phyloP scores from a whole-genome alignment of 2,113 vertebrate genomes.

The Alectura lathami region DNA sequence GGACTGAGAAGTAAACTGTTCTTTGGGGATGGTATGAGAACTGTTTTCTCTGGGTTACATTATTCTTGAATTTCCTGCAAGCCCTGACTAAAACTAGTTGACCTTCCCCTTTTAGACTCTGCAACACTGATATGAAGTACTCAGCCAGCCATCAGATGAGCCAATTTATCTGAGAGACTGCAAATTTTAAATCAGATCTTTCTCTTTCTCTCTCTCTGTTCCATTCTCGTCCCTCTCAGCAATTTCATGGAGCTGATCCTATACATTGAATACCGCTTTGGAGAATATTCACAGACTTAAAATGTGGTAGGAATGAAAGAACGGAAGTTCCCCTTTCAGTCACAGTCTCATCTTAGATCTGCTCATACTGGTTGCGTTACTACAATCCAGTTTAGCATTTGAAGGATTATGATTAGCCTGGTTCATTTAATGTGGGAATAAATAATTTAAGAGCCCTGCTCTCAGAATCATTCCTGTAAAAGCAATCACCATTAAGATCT shows the following conservation, averaged over 20 bases:
- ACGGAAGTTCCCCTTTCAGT: background rate
- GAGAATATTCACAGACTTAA: background rate
- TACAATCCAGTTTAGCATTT: background rate
- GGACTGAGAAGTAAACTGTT: background rate
- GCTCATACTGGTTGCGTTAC: background rate
- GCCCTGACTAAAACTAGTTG: background rate
- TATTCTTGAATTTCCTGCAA: background rate
- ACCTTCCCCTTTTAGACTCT: background rate
- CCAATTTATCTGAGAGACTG: background rate
- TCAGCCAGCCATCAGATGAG: background rate
- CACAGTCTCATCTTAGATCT: background rate
- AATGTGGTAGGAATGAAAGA: background rate
- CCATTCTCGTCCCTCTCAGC: background rate
- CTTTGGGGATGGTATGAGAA: background rate
- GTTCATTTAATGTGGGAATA: background rate
- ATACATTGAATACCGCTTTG: background rate
- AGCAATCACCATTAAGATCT: background rate
- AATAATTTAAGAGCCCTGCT: background rate
- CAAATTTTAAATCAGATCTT: background rate
- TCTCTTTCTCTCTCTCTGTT: fast-evolving
- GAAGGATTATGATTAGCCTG: background rate
- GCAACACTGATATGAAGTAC: background rate
- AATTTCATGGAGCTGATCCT: background rate
- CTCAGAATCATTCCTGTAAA: background rate
- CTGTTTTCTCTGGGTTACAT: background rate